Evolutionary conservation across 2,797 vertebrate species (phyloP).

Genomic region (Ispidina lecontei): DNA sequence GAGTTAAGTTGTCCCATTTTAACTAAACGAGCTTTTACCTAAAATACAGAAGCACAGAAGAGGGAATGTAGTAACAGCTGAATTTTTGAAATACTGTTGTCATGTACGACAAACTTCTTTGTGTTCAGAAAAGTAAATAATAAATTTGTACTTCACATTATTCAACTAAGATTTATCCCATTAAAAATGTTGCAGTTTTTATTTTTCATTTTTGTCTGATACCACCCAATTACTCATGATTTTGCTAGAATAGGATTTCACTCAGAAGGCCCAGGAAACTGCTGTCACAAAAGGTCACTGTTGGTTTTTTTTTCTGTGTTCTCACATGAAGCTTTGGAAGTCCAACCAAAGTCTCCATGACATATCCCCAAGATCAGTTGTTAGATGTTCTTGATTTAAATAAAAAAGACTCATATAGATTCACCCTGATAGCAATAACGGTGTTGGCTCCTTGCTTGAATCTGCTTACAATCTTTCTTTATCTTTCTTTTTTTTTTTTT

Average conservation of each 20-base stretch:
- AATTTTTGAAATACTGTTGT: background rate
- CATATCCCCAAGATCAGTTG: background rate
- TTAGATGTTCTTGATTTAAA: background rate
- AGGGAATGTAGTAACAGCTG: background rate
- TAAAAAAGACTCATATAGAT: background rate
- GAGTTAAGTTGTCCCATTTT: constrained; percentile 87
- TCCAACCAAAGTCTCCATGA: background rate
- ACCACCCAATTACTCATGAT: background rate
- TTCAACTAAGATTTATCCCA: background rate
- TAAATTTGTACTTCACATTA: background rate
- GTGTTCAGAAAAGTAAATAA: background rate
- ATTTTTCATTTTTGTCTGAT: background rate
- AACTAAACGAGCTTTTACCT: constrained; percentile 82
- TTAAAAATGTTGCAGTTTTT: background rate
- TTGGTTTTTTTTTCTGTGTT: background rate
- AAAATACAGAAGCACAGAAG: constrained; percentile 4
- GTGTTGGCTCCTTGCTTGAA: background rate
- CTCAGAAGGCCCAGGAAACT: background rate
- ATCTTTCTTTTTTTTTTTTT: background rate
- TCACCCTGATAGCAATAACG: background rate
- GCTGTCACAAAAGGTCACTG: background rate
- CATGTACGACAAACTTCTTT: background rate
- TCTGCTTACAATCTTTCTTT: background rate
- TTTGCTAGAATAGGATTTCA: background rate
- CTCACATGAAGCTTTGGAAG: background rate